A percentile compares a stretch with the other conserved stretches of the same genome.
Conservation (phyloP, 2,113 vertebrate species). For the Protobothrops mucrosquamatus region DNA sequence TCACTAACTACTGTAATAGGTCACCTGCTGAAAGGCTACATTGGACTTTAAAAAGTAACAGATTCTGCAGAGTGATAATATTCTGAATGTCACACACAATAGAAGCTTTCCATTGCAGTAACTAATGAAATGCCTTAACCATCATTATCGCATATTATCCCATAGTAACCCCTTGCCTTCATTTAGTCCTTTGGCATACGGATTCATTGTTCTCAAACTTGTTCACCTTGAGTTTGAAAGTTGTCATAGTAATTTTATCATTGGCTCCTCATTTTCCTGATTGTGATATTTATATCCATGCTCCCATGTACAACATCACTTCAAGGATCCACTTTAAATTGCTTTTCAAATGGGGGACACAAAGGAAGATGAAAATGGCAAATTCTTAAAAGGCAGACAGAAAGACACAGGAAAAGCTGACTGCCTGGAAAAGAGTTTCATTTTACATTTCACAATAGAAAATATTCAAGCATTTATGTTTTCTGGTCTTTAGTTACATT, state of each 20-base stretch:
- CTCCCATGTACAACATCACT: not conserved
- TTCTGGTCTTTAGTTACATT: not conserved
- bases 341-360: not conserved
- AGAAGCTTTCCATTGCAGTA: not conserved
- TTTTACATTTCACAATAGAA: not conserved
- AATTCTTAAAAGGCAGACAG: not conserved
- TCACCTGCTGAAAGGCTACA: not conserved
- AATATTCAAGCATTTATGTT: not conserved
- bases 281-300: not conserved
- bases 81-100: not conserved
- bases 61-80: not conserved
- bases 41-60: constrained; percentile 13
- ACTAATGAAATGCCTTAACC: not conserved
- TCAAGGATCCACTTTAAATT: not conserved
- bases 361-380: not conserved
- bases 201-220: not conserved
- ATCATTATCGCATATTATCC: not conserved
- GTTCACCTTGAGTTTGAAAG: not conserved
- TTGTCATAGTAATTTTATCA: not conserved
- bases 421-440: not conserved
- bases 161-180: not conserved
- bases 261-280: not conserved
- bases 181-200: not conserved
- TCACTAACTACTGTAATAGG: constrained; percentile 11
- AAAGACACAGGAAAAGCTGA: not conserved